Evolutionary conservation across 2,113 vertebrate genomes (phyloP), one percentile per base, ranked within the genome.

Genomic region (Chrysochloris asiatica): DNA sequence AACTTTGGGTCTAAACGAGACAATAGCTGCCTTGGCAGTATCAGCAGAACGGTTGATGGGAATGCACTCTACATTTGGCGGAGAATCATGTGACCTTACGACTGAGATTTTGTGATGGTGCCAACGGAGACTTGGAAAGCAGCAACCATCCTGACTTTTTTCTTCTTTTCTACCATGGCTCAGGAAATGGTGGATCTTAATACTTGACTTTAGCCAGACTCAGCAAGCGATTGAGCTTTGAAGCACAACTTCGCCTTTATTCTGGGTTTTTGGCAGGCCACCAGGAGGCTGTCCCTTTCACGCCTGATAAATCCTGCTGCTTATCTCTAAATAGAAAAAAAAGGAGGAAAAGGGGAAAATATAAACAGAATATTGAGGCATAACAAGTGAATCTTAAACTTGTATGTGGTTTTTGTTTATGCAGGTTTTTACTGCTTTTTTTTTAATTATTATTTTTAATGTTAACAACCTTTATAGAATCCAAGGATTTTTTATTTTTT

Each of bases 21-120:
- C 98, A 99, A 99, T 99, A 99, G 99, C 98, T 98, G 98, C 98
- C 99, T 99, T 99, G 97, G 98, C 98, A 98, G 97, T 98, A 98
- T 99, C 98, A 98, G 98, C 98, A 98, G 98, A 99, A 98, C 98
- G 97, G 98, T 98, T 98, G 98, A 97, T 98, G 98, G 98, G 98
- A 99, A 99, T 98, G 98, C 97, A 98, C 98, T 98, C 98, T 97
- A 97, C 98, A 98, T 98, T 98, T 98, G 98, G 98, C 98, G 98
- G 98, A 98, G 98, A 97, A 97, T 98, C 98, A 98, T 98, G 98
- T 98, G 98, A 99, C 98, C 98, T 98, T 97, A 98, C 96, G 97
- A 97, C 98, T 98, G 98, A 97, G 98, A 98, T 98, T 99, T 98
- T 98, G 98, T 98, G 97, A 97, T 97, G 96, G 98, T 98, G 98